These are phyloP conservation scores for Thalpophila matura DNA, from an alignment of 2,888 invertebrate genomes.

Conservation along the genomic window DNA sequence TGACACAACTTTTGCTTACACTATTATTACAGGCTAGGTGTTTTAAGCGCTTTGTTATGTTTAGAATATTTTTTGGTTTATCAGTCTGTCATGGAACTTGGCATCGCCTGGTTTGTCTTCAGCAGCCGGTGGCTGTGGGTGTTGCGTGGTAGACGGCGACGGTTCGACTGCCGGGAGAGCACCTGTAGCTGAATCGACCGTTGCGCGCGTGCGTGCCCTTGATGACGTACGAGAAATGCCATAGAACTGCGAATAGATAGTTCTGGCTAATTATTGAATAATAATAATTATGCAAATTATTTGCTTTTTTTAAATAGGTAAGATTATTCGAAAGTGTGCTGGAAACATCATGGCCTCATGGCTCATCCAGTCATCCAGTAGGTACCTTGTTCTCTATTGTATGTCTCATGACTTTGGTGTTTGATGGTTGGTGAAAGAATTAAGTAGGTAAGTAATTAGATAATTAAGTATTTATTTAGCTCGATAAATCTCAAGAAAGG, in stretches of 20 bases:
- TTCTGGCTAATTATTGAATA: slow-evolving; percentile 51
- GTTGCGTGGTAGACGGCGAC: slow-evolving; percentile 72
- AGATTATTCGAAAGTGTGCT: background rate
- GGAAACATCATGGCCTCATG: background rate
- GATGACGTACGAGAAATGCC: slow-evolving; percentile 83
- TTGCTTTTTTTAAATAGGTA: background rate
- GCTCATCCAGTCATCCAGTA: too few relatives aligned
- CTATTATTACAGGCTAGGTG: slow-evolving; percentile 66
- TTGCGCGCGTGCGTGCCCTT: slow-evolving; percentile 88
- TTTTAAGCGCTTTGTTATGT: slow-evolving; percentile 43
- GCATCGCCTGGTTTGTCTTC: slow-evolving; percentile 63
- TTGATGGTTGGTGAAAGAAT: too few relatives aligned
- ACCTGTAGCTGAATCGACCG: slow-evolving; percentile 90
- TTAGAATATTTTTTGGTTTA: slow-evolving; percentile 64
- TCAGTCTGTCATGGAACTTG: slow-evolving; percentile 78
- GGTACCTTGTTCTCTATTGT: too few relatives aligned
- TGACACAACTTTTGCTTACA: slow-evolving; percentile 65
- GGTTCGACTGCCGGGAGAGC: slow-evolving; percentile 85
- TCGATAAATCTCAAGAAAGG: too few relatives aligned
- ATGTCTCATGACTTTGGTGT: too few relatives aligned
- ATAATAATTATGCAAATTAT: slow-evolving; percentile 30
- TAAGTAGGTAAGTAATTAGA: too few relatives aligned
- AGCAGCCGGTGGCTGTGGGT: slow-evolving; percentile 52
- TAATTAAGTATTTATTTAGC: too few relatives aligned
- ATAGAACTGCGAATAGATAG: slow-evolving; percentile 67